Evolutionary conservation across 2,113 vertebrate species (phyloP).

Genomic region (Rhea pennata): DNA sequence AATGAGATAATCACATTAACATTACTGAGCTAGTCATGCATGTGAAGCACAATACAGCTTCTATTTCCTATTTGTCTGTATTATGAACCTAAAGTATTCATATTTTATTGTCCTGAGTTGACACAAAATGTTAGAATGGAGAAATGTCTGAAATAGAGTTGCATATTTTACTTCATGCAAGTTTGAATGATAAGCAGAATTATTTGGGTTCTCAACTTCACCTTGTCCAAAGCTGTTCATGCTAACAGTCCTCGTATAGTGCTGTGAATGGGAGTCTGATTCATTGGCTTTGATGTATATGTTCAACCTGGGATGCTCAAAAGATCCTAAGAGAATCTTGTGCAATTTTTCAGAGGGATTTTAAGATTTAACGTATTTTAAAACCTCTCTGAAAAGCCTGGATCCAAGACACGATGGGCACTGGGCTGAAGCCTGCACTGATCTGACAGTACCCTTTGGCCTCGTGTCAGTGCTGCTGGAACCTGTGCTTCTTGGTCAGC

Average conservation of each 20-base stretch:
- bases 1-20: conserved; percentile 36
- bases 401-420: not conserved
- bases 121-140: conserved; percentile 38
- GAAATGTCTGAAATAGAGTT: not conserved
- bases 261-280: not conserved
- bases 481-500: fast-evolving
- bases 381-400: not conserved
- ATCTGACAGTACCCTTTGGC: not conserved
- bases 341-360: conserved; percentile 3
- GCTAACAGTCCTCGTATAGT: not conserved
- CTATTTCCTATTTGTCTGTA: conserved; percentile 30
- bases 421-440: not conserved
- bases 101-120: conserved; percentile 46
- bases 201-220: not conserved
- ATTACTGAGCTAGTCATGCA: conserved; percentile 23
- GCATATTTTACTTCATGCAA: conserved; percentile 17
- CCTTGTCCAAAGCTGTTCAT: not conserved
- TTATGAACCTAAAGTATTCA: conserved; percentile 31
- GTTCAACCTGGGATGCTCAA: not conserved
- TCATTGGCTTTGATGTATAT: not conserved
- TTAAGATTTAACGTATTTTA: not conserved
- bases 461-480: not conserved
- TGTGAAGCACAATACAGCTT: not conserved
- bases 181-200: conserved; percentile 10
- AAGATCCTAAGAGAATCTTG: not conserved